Conservation (phyloP, 2,888 invertebrate genomes). For the Tyria jacobaeae region DNA sequence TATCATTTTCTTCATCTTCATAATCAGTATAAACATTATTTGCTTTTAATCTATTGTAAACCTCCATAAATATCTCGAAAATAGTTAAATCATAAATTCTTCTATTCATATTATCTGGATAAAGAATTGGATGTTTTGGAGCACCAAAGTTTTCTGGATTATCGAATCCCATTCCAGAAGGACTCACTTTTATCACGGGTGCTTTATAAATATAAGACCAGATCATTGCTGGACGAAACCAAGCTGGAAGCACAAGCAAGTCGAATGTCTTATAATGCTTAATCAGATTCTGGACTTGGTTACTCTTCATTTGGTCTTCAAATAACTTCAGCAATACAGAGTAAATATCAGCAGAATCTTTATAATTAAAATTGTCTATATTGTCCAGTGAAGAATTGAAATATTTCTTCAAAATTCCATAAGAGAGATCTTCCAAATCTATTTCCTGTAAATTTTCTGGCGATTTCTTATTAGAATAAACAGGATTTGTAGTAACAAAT, state of each 20-base stretch:
- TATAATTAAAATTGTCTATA: slow-evolving; percentile 12
- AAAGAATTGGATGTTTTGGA: slow-evolving; percentile 47
- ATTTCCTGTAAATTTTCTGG: slow-evolving; percentile 28
- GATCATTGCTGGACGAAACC: slow-evolving; percentile 29
- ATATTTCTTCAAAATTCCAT: slow-evolving; percentile 16
- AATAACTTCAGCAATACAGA: slow-evolving; percentile 13
- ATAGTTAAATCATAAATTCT: slow-evolving; percentile 28
- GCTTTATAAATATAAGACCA: slow-evolving; percentile 43
- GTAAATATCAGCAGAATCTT: slow-evolving; percentile 7
- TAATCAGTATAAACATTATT: slow-evolving; percentile 1
- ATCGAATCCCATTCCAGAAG: slow-evolving; percentile 40
- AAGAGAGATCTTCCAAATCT: slow-evolving; percentile 16
- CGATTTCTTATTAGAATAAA: slow-evolving; percentile 4
- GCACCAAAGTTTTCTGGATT: slow-evolving; percentile 46
- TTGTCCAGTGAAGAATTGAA: slow-evolving; percentile 1
- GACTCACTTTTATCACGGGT: slow-evolving; percentile 49
- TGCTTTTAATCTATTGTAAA: slow-evolving; percentile 18
- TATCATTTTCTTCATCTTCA: slow-evolving; percentile 34
- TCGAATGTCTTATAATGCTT: slow-evolving; percentile 17
- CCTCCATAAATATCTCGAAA: slow-evolving; percentile 36
- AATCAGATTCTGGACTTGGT: slow-evolving; percentile 17
- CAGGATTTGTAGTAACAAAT: slow-evolving; percentile 20
- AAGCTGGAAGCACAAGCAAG: slow-evolving; percentile 34
- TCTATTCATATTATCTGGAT: slow-evolving; percentile 37
- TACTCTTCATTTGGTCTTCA: slow-evolving; percentile 18